Evolutionary conservation across 1,140 invertebrate genomes (phyloP).

Genomic region (Amyelois transitella): DNA sequence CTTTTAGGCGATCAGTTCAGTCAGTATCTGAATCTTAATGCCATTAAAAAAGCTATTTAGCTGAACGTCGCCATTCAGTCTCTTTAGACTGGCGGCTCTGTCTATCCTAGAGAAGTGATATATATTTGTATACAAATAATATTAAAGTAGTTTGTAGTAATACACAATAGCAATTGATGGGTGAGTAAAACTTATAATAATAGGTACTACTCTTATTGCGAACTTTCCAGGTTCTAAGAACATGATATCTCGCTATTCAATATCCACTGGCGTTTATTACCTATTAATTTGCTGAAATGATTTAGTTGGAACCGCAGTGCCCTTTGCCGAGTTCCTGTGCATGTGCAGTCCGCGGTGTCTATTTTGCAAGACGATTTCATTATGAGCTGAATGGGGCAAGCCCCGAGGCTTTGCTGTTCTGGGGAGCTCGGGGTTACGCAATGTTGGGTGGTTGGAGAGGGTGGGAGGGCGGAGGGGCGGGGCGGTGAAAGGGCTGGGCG

Average conservation of each 20-base stretch:
- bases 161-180: too few species aligned
- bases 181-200: too few species aligned
- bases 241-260: not conserved
- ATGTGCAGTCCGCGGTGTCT: not conserved
- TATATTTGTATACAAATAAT: too few species aligned
- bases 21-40: too few species aligned
- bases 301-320: not conserved
- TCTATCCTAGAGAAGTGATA: too few species aligned
- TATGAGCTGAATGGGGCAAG: constrained; percentile 37
- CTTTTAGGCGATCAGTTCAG: too few species aligned
- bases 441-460: constrained; percentile 48
- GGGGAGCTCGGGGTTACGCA: constrained; percentile 48
- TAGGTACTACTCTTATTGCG: too few species aligned
- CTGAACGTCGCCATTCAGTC: too few species aligned
- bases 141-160: too few species aligned
- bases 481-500: constrained; percentile 69
- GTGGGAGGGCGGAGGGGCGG: constrained; percentile 49
- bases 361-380: constrained; percentile 17
- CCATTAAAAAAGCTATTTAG: too few species aligned
- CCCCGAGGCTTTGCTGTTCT: constrained; percentile 44
- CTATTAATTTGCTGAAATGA: not conserved
- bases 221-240: not conserved
- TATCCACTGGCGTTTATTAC: not conserved
- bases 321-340: not conserved
- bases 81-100: too few species aligned